These are phyloP conservation scores for Phrynocephalus forsythii DNA, from an alignment of 2,797 vertebrate species.

Conservation along the genomic window DNA sequence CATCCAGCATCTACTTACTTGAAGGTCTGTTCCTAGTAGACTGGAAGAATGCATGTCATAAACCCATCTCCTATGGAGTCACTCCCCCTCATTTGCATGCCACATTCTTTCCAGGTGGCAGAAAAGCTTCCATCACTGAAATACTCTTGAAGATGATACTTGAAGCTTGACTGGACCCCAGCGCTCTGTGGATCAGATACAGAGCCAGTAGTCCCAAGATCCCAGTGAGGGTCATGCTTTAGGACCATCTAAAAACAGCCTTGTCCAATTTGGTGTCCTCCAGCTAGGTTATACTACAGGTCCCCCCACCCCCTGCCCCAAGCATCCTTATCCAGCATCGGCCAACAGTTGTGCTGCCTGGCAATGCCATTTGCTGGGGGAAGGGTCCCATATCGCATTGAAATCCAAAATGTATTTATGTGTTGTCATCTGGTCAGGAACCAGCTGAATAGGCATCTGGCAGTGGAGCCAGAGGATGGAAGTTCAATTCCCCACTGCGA, in stretches of 20 bases:
- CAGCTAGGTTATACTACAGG: background rate
- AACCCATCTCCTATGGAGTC: background rate
- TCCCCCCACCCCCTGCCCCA: too few relatives aligned
- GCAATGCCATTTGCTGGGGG: too few relatives aligned
- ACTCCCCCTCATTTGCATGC: slow-evolving; percentile 69
- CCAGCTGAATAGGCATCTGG: too few relatives aligned
- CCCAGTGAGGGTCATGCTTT: background rate
- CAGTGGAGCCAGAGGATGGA: too few relatives aligned
- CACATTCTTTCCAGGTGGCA: background rate
- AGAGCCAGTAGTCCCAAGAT: background rate
- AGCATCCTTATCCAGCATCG: too few relatives aligned
- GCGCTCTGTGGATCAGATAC: background rate
- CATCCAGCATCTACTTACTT: background rate
- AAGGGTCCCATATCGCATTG: too few relatives aligned
- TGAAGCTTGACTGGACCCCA: background rate
- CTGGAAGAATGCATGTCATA: slow-evolving; percentile 15
- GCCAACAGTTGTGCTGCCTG: too few relatives aligned
- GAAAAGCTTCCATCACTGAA: background rate
- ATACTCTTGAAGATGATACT: background rate
- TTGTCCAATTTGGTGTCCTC: background rate
- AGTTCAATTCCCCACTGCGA: too few relatives aligned
- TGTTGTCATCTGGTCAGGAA: too few relatives aligned
- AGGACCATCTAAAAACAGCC: background rate
- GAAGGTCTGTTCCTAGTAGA: too few relatives aligned
- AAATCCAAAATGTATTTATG: too few relatives aligned